phyloP scores from a whole-genome alignment of 2,797 vertebrate species.

The Phoebastria nigripes region DNA sequence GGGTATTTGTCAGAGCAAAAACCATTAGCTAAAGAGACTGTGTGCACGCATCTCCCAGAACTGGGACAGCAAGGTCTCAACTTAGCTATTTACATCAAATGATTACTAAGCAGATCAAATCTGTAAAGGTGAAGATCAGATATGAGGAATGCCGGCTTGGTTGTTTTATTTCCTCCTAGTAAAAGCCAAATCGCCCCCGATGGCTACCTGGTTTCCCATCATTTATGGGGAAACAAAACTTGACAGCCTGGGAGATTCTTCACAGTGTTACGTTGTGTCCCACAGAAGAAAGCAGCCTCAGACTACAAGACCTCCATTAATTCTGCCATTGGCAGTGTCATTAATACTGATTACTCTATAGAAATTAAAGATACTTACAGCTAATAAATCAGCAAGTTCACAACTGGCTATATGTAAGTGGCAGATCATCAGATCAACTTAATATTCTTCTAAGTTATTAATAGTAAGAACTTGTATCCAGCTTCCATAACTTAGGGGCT shows the following conservation, averaged over 20 bases:
- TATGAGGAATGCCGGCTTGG: not conserved
- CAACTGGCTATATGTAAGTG: not conserved
- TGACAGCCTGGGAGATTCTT: not conserved
- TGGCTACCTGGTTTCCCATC: not conserved
- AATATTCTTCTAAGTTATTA: not conserved
- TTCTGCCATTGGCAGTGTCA: not conserved
- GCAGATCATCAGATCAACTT: not conserved
- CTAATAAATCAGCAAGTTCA: not conserved
- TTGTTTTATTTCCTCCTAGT: not conserved
- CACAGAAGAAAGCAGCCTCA: not conserved
- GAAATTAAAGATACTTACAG: not conserved
- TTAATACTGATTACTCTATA: not conserved
- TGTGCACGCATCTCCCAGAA: not conserved
- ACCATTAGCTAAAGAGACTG: not conserved
- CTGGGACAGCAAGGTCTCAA: not conserved
- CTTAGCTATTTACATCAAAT: not conserved
- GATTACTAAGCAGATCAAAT: not conserved
- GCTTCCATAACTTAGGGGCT: not conserved
- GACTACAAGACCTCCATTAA: not conserved
- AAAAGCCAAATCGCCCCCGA: not conserved
- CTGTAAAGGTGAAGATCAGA: not conserved
- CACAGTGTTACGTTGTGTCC: not conserved
- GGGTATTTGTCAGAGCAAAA: conserved; percentile 8
- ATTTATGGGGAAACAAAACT: not conserved
- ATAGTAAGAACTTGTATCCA: not conserved